Evolutionary conservation across 2,113 vertebrate genomes (phyloP).

Genomic region (Trogon surrucura): DNA sequence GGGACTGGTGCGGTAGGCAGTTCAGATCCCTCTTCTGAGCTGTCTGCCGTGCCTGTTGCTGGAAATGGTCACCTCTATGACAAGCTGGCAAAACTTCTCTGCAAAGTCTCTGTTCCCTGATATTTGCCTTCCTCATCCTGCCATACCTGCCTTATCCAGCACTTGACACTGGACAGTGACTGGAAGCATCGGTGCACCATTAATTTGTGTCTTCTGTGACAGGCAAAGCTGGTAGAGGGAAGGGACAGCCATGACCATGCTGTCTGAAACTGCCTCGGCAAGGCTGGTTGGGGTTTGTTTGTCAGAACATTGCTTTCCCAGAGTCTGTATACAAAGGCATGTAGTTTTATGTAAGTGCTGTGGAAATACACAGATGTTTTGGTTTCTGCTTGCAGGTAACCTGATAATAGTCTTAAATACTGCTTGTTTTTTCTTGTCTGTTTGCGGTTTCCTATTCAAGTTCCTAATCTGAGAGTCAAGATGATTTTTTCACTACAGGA

Average conservation of each 20-base stretch:
- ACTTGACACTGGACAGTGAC: neutral
- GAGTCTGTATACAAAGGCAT: neutral
- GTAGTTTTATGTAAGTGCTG: rapidly evolving
- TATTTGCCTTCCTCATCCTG: neutral
- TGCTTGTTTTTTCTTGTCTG: neutral
- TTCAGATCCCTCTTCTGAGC: neutral
- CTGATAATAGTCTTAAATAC: neutral
- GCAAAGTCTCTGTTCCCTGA: neutral
- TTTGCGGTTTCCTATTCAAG: neutral
- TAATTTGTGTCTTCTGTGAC: neutral
- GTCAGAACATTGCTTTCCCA: neutral
- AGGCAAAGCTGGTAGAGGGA: rapidly evolving
- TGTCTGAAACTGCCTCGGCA: neutral
- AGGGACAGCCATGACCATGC: neutral
- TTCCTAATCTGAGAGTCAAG: neutral
- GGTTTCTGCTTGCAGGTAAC: neutral
- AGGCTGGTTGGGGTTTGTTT: neutral
- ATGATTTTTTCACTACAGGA: neutral
- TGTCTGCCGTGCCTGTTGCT: neutral
- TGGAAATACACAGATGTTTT: neutral
- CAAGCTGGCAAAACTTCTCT: neutral
- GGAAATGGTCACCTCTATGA: neutral
- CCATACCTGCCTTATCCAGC: rapidly evolving
- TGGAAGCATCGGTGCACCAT: rapidly evolving
- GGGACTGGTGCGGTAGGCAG: neutral